Evolutionary conservation across 35 echinoderm and acorn worm genomes (phyloP).

Genomic region (Acanthaster planci): DNA sequence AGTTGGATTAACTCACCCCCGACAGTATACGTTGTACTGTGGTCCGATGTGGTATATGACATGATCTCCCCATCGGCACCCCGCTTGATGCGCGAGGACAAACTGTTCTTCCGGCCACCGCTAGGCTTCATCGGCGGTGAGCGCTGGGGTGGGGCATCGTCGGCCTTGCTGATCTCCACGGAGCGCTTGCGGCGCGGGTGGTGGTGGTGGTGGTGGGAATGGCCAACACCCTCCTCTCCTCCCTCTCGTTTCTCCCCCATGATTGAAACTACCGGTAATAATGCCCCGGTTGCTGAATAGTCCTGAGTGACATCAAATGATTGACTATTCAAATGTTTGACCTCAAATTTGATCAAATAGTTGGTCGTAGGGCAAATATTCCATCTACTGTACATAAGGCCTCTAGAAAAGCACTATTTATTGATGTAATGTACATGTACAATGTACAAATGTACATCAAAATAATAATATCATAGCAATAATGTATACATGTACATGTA

Average conservation of each 20-base stretch:
- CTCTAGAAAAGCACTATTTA: too few relatives aligned
- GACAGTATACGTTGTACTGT: conserved; percentile 56
- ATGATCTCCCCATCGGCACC: conserved; percentile 69
- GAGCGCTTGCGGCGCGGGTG: conserved; percentile 60
- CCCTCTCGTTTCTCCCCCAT: conserved; percentile 80
- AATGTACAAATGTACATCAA: too few relatives aligned
- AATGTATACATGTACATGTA: too few relatives aligned
- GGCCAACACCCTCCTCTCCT: conserved; percentile 24
- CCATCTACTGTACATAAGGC: too few relatives aligned
- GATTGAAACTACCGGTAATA: not conserved
- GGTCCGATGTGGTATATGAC: conserved; percentile 47
- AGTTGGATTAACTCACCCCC: conserved; percentile 45
- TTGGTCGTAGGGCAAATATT: too few relatives aligned
- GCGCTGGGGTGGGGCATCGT: not conserved
- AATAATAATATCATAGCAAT: too few relatives aligned
- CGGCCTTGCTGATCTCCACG: conserved; percentile 38
- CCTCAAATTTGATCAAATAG: too few relatives aligned
- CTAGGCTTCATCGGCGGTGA: not conserved
- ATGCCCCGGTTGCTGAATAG: not conserved
- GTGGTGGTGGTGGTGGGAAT: conserved; percentile 18
- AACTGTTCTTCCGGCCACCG: conserved; percentile 24
- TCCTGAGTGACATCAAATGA: too few relatives aligned
- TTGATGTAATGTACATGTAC: too few relatives aligned
- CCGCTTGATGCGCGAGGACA: conserved; percentile 33
- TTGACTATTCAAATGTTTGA: too few relatives aligned